These are phyloP conservation scores for Heteromyza rotundicornis DNA, from an alignment of 2,888 invertebrate genomes.

Conservation along the genomic window DNA sequence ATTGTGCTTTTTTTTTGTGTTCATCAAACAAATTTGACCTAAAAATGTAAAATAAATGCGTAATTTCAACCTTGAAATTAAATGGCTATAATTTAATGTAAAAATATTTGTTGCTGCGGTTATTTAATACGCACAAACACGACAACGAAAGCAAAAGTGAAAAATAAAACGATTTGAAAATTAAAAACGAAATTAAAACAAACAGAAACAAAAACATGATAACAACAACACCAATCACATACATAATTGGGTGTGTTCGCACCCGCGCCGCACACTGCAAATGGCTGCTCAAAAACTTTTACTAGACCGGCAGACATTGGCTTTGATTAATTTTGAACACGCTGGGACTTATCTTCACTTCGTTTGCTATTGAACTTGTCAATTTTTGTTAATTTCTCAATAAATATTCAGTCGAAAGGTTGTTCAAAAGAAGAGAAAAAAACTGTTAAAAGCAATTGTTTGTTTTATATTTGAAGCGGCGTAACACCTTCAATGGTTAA, in stretches of 20 bases:
- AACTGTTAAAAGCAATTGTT: no score
- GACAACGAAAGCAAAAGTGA: not conserved
- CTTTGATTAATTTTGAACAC: no score
- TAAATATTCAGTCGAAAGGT: not conserved
- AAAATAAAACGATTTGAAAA: not conserved
- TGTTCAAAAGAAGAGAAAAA: not conserved
- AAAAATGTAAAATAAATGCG: not conserved
- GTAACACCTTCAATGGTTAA: no score
- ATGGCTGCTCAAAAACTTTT: no score
- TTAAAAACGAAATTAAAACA: not conserved
- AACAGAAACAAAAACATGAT: not conserved
- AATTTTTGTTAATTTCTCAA: not conserved
- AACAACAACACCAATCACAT: not conserved
- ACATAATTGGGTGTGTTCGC: not conserved
- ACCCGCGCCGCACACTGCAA: no score
- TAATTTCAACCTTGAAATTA: not conserved
- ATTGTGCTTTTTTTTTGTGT: not conserved
- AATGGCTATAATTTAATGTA: not conserved
- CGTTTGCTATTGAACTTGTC: not conserved
- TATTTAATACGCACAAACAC: not conserved
- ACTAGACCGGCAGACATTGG: no score
- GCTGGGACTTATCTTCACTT: no score
- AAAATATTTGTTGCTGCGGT: not conserved
- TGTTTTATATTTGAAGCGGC: no score
- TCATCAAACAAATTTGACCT: slow-evolving; percentile 1